phyloP scores from a whole-genome alignment of 2,113 vertebrate species.

The Glaucomys volans region DNA sequence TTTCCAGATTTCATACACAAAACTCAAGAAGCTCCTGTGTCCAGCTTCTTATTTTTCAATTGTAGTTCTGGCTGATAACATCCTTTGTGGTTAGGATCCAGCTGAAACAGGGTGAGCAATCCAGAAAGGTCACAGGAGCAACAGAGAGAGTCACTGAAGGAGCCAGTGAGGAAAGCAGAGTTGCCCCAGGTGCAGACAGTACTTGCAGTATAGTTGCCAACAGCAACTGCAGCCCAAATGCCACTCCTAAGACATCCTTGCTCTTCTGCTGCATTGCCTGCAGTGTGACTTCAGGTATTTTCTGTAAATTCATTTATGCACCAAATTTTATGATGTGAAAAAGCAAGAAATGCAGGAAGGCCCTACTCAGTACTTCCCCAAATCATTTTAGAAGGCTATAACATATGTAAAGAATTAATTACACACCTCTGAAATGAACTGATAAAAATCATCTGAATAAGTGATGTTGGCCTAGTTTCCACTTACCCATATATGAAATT shows the following conservation, averaged over 20 bases:
- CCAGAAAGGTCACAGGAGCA: conserved; percentile 87
- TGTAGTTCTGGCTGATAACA: conserved; percentile 93
- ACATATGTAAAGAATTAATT: conserved; percentile 49
- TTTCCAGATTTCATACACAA: conserved; percentile 94
- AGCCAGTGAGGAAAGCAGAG: not conserved
- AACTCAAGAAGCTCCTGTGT: conserved; percentile 92
- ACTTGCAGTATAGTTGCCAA: not conserved
- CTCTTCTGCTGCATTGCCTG: not conserved
- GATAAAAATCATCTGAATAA: conserved; percentile 53
- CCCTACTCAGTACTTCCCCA: conserved; percentile 43
- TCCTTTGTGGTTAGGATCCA: conserved; percentile 89
- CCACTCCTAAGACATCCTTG: not conserved
- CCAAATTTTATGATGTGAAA: conserved; percentile 54
- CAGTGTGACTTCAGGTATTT: conserved; percentile 72
- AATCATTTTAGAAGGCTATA: conserved; percentile 46
- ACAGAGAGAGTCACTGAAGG: not conserved
- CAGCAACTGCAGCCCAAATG: not conserved
- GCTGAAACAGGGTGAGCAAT: conserved; percentile 89
- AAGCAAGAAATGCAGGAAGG: not conserved
- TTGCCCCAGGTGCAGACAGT: not conserved
- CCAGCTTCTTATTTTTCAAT: conserved; percentile 91
- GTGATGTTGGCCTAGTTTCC: conserved; percentile 70
- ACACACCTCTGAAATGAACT: conserved; percentile 9
- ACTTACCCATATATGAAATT: conserved; percentile 57
- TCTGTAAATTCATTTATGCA: conserved; percentile 23